Percentiles rank a stretch among this genome's conserved stretches.
Evolutionary conservation across 2,113 vertebrate species (phyloP).

Genomic region (Heterochromis multidens): DNA sequence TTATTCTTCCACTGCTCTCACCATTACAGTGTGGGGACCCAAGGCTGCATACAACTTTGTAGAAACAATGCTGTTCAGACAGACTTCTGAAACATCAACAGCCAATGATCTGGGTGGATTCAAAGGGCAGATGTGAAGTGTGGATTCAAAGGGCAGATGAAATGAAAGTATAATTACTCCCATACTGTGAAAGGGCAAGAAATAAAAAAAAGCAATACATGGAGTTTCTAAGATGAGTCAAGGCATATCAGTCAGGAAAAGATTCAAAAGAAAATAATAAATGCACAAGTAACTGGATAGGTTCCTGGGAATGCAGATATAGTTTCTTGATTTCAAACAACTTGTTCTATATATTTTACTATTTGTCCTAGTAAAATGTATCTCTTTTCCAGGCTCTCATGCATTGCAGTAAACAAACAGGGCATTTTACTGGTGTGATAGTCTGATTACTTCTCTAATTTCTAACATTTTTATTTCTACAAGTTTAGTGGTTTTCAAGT

Average conservation of each 20-base stretch:
- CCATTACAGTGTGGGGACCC: not conserved
- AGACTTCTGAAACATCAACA: constrained; percentile 36
- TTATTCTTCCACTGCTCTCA: not conserved
- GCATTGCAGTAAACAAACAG: not conserved
- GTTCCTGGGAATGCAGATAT: not conserved
- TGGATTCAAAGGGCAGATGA: constrained; percentile 9
- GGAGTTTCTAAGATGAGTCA: not conserved
- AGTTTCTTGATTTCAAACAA: not conserved
- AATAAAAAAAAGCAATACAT: constrained; percentile 18
- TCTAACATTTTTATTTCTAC: not conserved
- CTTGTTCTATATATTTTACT: not conserved
- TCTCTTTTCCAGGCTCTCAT: not conserved
- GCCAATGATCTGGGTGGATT: constrained; percentile 13
- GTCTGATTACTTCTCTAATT: not conserved
- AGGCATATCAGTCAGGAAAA: not conserved
- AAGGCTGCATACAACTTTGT: not conserved
- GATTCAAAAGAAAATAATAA: not conserved
- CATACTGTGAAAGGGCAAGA: constrained; percentile 4
- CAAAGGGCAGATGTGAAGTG: constrained; percentile 15
- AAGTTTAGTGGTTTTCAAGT: not conserved
- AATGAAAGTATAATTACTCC: constrained; percentile 29
- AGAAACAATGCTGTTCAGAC: constrained; percentile 23
- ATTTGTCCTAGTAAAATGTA: not conserved
- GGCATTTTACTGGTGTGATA: not conserved
- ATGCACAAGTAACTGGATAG: not conserved